phyloP scores from a whole-genome alignment of 1,140 invertebrate genomes.

The Scaptomyza graminum region DNA sequence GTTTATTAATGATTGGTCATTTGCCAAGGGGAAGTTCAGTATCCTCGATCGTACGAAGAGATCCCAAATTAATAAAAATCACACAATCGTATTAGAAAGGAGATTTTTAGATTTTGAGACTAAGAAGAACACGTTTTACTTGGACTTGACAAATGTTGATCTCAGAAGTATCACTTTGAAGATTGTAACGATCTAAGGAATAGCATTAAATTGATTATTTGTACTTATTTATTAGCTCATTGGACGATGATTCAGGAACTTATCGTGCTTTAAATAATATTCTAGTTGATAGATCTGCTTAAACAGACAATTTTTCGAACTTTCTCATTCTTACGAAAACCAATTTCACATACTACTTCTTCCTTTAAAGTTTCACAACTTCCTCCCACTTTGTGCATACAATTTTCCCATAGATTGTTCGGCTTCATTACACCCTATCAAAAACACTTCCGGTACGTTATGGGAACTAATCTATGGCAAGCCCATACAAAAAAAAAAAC shows the following conservation, averaged over 20 bases:
- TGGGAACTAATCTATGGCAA: conserved; percentile 15
- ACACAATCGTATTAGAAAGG: not conserved
- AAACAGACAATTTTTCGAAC: too few species aligned
- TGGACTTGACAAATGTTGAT: not conserved
- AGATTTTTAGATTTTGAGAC: conserved; percentile 1
- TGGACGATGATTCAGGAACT: too few species aligned
- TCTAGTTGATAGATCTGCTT: too few species aligned
- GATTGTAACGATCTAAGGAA: not conserved
- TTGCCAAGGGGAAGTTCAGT: conserved; percentile 24
- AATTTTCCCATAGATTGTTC: conserved; percentile 33
- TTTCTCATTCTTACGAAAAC: not conserved
- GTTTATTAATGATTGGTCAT: conserved; percentile 80
- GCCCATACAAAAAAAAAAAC: conserved; percentile 2
- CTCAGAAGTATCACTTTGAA: not conserved
- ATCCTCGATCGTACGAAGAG: conserved; percentile 1
- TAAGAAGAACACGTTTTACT: conserved; percentile 19
- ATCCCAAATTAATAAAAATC: conserved; percentile 51
- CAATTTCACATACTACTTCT: not conserved
- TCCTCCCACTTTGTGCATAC: not conserved
- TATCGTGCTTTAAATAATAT: too few species aligned
- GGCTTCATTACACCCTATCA: conserved; percentile 28
- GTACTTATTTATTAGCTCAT: not conserved
- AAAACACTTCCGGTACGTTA: conserved; percentile 30
- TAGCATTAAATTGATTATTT: not conserved
- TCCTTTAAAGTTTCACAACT: not conserved